phyloP scores from a whole-genome alignment of 2,113 vertebrate species.

The Axis porcinus region DNA sequence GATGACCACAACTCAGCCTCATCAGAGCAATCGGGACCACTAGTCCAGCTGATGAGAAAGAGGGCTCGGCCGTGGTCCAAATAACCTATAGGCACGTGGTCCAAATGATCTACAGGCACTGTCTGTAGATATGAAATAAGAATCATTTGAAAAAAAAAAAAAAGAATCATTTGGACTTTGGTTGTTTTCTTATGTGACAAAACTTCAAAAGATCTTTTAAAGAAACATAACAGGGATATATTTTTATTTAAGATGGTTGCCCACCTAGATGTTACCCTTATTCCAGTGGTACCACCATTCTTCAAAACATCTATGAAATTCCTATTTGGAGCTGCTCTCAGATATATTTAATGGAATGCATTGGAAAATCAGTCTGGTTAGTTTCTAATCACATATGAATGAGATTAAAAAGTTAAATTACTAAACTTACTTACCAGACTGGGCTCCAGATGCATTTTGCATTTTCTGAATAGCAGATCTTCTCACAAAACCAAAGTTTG shows the following conservation, averaged over 20 bases:
- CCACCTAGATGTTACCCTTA: neutral
- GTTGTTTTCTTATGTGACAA: neutral
- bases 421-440: conserved; percentile 57
- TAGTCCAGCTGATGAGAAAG: neutral
- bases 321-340: neutral
- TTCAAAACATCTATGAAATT: neutral
- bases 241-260: neutral
- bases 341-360: neutral
- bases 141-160: neutral
- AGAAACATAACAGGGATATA: neutral
- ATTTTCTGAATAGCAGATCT: conserved; percentile 63
- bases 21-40: neutral
- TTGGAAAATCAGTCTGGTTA: neutral
- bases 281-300: neutral
- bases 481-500: conserved; percentile 60
- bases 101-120: neutral
- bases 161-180: neutral
- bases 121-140: neutral
- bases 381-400: conserved; percentile 61
- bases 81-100: neutral
- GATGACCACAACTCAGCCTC: neutral
- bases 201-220: neutral
- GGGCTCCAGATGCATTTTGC: conserved; percentile 57
- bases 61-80: neutral
- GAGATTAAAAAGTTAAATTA: conserved; percentile 60